Evolutionary conservation across 35 echinoderm and acorn worm genomes (phyloP), one percentile per base, ranked within the genome.

Genomic region (Hemicentrotus pulcherrimus): DNA sequence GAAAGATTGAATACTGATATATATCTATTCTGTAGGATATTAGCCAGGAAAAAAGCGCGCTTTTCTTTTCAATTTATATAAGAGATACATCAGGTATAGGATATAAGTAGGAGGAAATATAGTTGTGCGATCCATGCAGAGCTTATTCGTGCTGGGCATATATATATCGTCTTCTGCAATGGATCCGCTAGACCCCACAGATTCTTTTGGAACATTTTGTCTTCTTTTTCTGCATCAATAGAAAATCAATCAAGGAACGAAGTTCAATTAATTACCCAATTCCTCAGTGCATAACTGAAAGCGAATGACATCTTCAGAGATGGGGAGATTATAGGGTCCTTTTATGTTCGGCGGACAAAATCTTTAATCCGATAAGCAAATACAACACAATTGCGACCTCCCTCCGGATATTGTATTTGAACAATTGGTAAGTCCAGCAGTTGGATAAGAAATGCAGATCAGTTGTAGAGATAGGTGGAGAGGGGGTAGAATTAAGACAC

Each of bases 361-460:
- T 50, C 48, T 58, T 93, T 93, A 93, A 93, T 93, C 91, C 91
- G 91, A 93, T 93, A 93, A 58, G 45, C 48, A 58, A 93, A 93
- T 93, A 50, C 46, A 93, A 93, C 32, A 31, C 45, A 12, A 11
- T 48, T 55, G 46, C 91, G 13, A 11, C 91, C 91, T 92, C 91
- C 91, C 91, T 55, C 91, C 48, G 91, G 91, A 48, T 45, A 92
- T 52, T 33, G 11, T 89, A 89, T 31, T 46, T 35, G 18, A 70
- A 70, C 61, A 70, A 24, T 65, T 22, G 60, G 60, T 70, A 28
- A 50, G 50, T 55, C 50, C 28, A 78, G 65, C 65, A 4, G 65
- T 55, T 55, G 50, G 15, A 15, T 11, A 55, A 55, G 50, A 55
- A 55, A 55, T 14, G 10, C 11, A 55, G 50, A 55, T 55, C 50